Evolutionary conservation across 2,888 invertebrate species (phyloP).

Genomic region (Patella pellucida): DNA sequence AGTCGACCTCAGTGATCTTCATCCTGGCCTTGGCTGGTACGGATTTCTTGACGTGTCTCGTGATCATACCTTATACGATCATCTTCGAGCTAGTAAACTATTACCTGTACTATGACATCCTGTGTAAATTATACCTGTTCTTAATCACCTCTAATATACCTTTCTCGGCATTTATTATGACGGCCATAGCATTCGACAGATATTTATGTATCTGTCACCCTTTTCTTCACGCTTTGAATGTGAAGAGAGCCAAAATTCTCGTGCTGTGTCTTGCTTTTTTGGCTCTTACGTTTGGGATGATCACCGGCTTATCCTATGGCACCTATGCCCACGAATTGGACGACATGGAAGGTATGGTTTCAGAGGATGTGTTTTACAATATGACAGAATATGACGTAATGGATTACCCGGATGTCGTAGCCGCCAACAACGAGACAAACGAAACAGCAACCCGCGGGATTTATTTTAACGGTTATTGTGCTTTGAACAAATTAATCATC

Average conservation of each 20-base stretch:
- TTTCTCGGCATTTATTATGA: constrained; percentile 42
- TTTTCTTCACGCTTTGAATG: constrained; percentile 36
- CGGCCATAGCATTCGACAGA: constrained; percentile 43
- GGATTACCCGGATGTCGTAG: background rate
- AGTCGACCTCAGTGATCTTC: constrained; percentile 64
- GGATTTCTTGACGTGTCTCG: constrained; percentile 56
- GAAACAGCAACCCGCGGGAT: background rate
- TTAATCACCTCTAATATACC: constrained; percentile 39
- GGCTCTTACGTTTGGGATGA: constrained; percentile 42
- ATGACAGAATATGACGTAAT: background rate
- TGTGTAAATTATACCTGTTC: constrained; percentile 37
- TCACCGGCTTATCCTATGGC: constrained; percentile 39
- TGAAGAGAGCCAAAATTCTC: constrained; percentile 38
- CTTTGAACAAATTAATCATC: background rate
- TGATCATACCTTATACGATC: constrained; percentile 57
- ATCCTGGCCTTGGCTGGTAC: constrained; percentile 62
- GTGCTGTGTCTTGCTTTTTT: constrained; percentile 37
- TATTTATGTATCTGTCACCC: constrained; percentile 47
- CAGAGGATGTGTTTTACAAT: background rate
- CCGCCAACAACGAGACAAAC: background rate
- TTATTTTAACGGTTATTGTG: background rate
- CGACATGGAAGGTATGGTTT: background rate
- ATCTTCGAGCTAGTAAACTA: constrained; percentile 34
- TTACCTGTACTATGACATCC: constrained; percentile 22
- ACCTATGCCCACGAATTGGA: constrained; percentile 26